Evolutionary conservation across 2,888 invertebrate species (phyloP), one percentile per base, ranked within the genome.

Genomic region (Agapostemon virescens): DNA sequence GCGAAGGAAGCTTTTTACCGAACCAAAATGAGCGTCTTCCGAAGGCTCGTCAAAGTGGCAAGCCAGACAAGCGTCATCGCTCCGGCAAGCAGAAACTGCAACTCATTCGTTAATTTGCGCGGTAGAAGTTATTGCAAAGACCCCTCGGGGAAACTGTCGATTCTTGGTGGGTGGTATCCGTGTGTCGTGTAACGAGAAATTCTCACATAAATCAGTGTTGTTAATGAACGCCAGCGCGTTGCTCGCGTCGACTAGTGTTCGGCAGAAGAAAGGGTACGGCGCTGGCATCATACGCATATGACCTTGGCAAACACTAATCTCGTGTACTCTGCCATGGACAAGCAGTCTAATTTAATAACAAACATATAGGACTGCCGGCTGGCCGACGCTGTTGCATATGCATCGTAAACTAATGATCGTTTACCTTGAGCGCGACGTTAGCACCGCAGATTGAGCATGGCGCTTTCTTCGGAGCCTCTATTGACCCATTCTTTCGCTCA

Each of bases 51-150:
- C 79, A 81, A 86, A 84, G 74, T 78, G 49, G 30, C 42, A 49
- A 49, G 76, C 69, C 77, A 70, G 73, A 74, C 63, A 70, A 74
- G 70, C 73, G 78, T 74, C 75, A 77, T 83, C 79, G 78, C 77
- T 81, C 74, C 74, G 36, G n/a, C 49, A 82, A 83, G 81, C 78
- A 76, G 81, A 84, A 87, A 85, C 79, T 84, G 87, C 83, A 88
- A 85, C 85, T 86, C 85, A 85, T 83, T 86, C 88, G 86, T 88
- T 88, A 86, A 86, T 87, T 88, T 86, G 75, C 86, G 74, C 85
- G 80, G 82, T 73, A 72, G 72, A 85, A 87, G 87, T 88, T 88
- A 85, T 86, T 85, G 84, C 78, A 64, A 64, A 68, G 64, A 72
- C 45, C 26, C 71, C 84, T 79, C 69, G 69, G 52, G 69, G 73